Conservation (phyloP, 2,888 invertebrate genomes). For the Cheilosia pagana region DNA sequence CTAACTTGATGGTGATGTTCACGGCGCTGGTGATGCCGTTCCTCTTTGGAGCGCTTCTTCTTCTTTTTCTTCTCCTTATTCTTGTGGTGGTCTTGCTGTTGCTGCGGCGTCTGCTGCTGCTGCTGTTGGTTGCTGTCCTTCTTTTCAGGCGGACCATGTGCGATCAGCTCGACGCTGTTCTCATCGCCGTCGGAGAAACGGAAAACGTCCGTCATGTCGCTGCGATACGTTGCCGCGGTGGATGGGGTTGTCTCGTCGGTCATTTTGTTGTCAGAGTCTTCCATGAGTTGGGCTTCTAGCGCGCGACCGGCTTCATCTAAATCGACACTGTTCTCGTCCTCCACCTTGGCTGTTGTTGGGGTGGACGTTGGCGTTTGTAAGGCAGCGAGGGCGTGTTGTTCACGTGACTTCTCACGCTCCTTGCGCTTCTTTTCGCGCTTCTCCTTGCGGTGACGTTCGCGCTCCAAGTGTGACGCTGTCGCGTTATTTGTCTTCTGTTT, state of each 20-base stretch:
- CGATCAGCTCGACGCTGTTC: conserved; percentile 84
- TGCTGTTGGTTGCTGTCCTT: conserved; percentile 77
- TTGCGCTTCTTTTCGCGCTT: conserved; percentile 87
- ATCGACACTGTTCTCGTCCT: conserved; percentile 91
- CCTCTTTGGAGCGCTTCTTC: conserved; percentile 92
- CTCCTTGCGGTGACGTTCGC: conserved; percentile 83
- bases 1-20: conserved; percentile 85
- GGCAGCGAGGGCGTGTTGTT: conserved; percentile 78
- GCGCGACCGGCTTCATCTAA: conserved; percentile 92
- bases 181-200: conserved; percentile 86
- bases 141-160: conserved; percentile 75
- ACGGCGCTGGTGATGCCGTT: conserved; percentile 87
- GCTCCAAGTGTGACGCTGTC: conserved; percentile 78
- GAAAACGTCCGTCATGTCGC: conserved; percentile 85
- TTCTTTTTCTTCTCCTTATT: conserved; percentile 93
- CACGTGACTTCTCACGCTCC: conserved; percentile 85
- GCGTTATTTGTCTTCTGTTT: conserved; percentile 77
- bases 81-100: conserved; percentile 85
- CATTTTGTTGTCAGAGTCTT: conserved; percentile 86
- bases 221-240: conserved; percentile 82
- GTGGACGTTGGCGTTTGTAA: conserved; percentile 72
- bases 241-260: conserved; percentile 82
- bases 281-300: conserved; percentile 91
- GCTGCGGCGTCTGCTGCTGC: conserved; percentile 77
- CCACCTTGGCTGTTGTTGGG: conserved; percentile 76